phyloP scores from a whole-genome alignment of 2,113 vertebrate species.

The Neolamprologus brichardi region DNA sequence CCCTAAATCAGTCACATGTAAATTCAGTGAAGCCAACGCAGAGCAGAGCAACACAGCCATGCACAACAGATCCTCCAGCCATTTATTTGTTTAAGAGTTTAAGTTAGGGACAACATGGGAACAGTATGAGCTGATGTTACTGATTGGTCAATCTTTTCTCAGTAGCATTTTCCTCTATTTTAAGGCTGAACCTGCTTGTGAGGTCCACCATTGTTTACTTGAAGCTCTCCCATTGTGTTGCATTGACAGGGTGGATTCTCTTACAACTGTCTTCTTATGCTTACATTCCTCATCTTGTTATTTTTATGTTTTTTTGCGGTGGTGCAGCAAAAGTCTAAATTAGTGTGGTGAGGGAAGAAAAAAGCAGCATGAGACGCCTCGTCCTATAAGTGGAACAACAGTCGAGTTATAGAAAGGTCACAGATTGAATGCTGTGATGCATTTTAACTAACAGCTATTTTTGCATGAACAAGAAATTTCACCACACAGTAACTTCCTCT shows the following conservation, averaged over 20 bases:
- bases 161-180: background rate
- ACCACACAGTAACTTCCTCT: background rate
- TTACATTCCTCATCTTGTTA: background rate
- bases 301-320: background rate
- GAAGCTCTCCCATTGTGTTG: background rate
- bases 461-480: background rate
- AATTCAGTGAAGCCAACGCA: background rate
- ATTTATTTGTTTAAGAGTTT: background rate
- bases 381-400: background rate
- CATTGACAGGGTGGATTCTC: background rate
- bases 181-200: background rate
- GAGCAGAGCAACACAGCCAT: background rate
- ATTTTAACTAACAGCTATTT: background rate
- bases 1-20: background rate
- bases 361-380: background rate
- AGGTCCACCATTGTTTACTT: background rate
- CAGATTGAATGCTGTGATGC: background rate
- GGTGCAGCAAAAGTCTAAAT: background rate
- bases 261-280: background rate
- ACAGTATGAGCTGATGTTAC: background rate
- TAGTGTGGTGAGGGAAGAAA: background rate
- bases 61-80: background rate
- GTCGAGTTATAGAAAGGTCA: background rate
- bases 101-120: background rate
- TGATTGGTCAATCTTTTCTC: background rate